A percentile compares a stretch with the other conserved stretches of the same genome.
phyloP scores from a whole-genome alignment of 1,140 invertebrate species.

The Aphelenchoides avenae region DNA sequence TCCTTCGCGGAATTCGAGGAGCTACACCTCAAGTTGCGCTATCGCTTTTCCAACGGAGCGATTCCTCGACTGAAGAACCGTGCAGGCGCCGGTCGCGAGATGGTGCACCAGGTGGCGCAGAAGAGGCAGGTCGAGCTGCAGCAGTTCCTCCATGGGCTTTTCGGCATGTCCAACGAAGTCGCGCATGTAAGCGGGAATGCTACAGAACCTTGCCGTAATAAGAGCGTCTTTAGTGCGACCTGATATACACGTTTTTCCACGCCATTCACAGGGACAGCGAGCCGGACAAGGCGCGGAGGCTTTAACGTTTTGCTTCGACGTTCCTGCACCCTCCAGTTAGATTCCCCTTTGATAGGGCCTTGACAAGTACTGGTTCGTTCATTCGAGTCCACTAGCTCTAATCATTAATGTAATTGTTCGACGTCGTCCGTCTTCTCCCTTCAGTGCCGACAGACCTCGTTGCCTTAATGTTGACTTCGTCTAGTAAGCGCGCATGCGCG shows the following conservation, averaged over 20 bases:
- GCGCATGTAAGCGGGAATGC: constrained; percentile 27
- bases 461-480: too few species aligned
- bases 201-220: background rate
- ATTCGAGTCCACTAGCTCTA: too few species aligned
- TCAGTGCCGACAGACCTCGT: too few species aligned
- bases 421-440: too few species aligned
- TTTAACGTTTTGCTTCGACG: too few species aligned
- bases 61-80: constrained; percentile 18
- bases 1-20: constrained; percentile 33
- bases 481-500: too few species aligned
- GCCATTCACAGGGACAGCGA: constrained; percentile 39
- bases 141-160: constrained; percentile 32
- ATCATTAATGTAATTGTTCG: too few species aligned
- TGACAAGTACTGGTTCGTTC: too few species aligned
- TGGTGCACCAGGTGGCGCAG: constrained; percentile 23
- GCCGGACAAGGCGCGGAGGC: constrained; percentile 21
- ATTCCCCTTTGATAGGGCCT: too few species aligned
- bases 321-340: too few species aligned
- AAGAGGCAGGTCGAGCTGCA: constrained; percentile 40
- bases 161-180: constrained; percentile 39
- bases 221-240: constrained; percentile 27
- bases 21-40: constrained; percentile 33
- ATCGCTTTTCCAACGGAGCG: constrained; percentile 27
- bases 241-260: constrained; percentile 48
- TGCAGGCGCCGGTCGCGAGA: constrained; percentile 22